Evolutionary conservation across 2,797 vertebrate species (phyloP), one percentile per base, ranked within the genome.

Genomic region (Loriculus beryllinus): DNA sequence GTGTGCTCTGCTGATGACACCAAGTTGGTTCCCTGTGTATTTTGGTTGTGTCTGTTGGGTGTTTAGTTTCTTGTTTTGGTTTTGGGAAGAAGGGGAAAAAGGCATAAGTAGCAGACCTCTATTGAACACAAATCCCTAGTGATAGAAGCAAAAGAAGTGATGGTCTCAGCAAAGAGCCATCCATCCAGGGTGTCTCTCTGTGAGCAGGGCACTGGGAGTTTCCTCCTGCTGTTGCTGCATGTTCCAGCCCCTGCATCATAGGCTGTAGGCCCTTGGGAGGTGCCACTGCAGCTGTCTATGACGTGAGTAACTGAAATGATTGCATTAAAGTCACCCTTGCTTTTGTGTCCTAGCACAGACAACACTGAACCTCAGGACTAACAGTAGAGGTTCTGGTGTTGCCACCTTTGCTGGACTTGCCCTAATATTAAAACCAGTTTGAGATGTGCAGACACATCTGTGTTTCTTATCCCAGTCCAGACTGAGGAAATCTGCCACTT

Each of bases 181-280:
- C 51, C 26, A 3, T 52, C 37, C 23, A 20, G 21, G 0, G 22
- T 12, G 75, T 15, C 8, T 65, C 22, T 16, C 21, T 43, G 39
- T 29, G 82, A 37, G 35, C 4, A 2, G 1, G 28, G 49, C n/a
- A 39, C 25, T 12, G 28, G 52, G 56, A 33, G 4, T 13, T 75
- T 39, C 17, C n/a, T 54, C 60, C n/a, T n/a, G 28, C 10, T 8
- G 0, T 43, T 15, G 23, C 10, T 8, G 7, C 0, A 0, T 45
- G 29, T 39, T 48, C 57, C 57, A 42, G 47, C 19, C 26, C 29
- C 26, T 14, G 4, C n/a, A 56, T 70, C 13, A 0, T 10, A 9
- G 48, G 7, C 65, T 3, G 0, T 4, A 29, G 21, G 16, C 19
- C 59, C n/a, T 31, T 75, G 45, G 18, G 56, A 83, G 67, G 28